These are phyloP conservation scores for Aporophyla nigra DNA, from an alignment of 2,888 invertebrate genomes.

Conservation along the genomic window DNA sequence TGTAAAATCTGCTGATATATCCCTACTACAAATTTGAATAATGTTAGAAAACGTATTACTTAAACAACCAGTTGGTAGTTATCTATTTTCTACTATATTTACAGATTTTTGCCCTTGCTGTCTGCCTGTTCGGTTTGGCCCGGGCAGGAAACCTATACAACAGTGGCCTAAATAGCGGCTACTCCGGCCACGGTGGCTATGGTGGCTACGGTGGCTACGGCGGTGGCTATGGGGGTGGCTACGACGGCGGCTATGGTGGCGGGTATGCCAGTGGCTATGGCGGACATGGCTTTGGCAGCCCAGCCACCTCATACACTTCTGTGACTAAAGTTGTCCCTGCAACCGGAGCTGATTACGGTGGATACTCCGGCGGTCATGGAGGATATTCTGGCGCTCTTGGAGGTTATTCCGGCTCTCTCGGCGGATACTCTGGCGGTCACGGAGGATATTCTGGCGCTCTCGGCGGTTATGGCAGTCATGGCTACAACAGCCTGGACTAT, in stretches of 20 bases:
- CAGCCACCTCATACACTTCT: slow-evolving; percentile 67
- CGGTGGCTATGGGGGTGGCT: slow-evolving; percentile 33
- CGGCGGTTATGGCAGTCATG: slow-evolving; percentile 60
- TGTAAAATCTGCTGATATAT: neutral
- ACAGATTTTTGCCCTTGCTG: slow-evolving; percentile 74
- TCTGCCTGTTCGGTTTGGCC: slow-evolving; percentile 77
- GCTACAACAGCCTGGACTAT: slow-evolving; percentile 49
- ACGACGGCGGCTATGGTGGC: slow-evolving; percentile 46
- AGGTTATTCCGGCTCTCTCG: slow-evolving; percentile 45
- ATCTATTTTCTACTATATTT: slow-evolving; percentile 19
- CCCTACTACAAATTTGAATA: neutral
- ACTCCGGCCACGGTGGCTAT: slow-evolving; percentile 41
- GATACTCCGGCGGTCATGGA: slow-evolving; percentile 28
- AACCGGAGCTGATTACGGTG: slow-evolving; percentile 46
- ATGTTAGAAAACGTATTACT: neutral
- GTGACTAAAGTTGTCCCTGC: slow-evolving; percentile 66
- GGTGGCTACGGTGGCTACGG: slow-evolving; percentile 52
- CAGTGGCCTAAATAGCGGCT: slow-evolving; percentile 44
- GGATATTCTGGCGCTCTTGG: slow-evolving; percentile 40
- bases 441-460: slow-evolving; percentile 47
- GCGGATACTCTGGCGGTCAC: slow-evolving; percentile 33
- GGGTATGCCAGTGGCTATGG: slow-evolving; percentile 50
- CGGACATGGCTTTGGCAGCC: slow-evolving; percentile 59
- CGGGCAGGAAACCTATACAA: slow-evolving; percentile 72
- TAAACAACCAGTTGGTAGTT: too few species aligned